phyloP scores from a whole-genome alignment of 2,888 invertebrate species.

The Xestia c-nigrum region DNA sequence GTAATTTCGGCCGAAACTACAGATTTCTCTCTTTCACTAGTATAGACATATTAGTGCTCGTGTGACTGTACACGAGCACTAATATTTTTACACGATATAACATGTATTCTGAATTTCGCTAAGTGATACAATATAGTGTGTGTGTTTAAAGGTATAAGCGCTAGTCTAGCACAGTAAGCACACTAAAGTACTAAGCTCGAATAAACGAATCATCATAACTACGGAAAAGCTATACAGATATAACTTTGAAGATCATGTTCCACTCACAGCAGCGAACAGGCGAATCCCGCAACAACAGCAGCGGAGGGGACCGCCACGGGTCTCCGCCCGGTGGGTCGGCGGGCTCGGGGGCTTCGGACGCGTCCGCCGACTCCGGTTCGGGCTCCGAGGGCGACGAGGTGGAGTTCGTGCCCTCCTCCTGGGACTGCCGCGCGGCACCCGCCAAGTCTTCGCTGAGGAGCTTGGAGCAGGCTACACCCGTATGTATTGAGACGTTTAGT shows the following conservation, averaged over 20 bases:
- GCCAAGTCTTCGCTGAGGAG: constrained; percentile 92
- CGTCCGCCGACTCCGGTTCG: constrained; percentile 77
- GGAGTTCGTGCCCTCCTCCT: constrained; percentile 95
- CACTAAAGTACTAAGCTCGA: not conserved
- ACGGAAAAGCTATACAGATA: not conserved
- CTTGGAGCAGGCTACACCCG: constrained; percentile 80
- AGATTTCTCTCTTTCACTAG: too few relatives aligned
- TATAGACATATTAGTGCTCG: too few relatives aligned
- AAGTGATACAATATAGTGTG: not conserved
- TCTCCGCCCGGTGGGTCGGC: constrained; percentile 54
- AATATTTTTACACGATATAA: not conserved
- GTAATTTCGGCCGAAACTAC: too few relatives aligned
- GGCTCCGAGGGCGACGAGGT: constrained; percentile 92
- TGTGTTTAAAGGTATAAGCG: not conserved
- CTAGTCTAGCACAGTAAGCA: not conserved
- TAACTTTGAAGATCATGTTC: constrained; percentile 15
- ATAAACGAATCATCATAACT: not conserved
- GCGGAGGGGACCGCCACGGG: constrained; percentile 63
- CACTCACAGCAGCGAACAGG: constrained; percentile 74
- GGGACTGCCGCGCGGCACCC: constrained; percentile 95
- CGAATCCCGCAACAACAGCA: constrained; percentile 70
- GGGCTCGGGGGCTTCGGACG: constrained; percentile 74
- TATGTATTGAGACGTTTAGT: constrained; percentile 60
- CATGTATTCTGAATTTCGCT: not conserved
- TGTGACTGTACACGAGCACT: too few relatives aligned